Evolutionary conservation across 2,888 invertebrate genomes (phyloP).

Genomic region (Uloborus plumipes): DNA sequence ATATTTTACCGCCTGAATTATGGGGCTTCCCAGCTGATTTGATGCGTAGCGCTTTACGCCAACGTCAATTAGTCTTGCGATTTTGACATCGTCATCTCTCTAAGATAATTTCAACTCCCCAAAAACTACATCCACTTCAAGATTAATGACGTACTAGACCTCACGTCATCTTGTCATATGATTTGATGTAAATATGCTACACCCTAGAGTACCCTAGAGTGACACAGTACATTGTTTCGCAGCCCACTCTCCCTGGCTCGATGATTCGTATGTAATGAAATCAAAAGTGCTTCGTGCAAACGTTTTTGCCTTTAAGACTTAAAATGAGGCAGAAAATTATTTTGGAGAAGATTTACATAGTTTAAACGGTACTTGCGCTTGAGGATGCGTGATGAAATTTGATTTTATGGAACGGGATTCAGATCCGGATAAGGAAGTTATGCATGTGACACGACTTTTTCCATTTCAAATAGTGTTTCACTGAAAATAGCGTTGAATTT

Average conservation of each 20-base stretch:
- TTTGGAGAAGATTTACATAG: no score
- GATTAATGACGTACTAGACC: neutral
- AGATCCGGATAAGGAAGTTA: no score
- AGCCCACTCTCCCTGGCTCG: neutral
- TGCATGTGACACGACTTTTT: no score
- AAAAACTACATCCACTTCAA: constrained; percentile 8
- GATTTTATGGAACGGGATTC: no score
- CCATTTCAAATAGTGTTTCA: no score
- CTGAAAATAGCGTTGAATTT: no score
- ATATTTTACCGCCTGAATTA: constrained; percentile 51
- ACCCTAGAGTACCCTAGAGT: neutral
- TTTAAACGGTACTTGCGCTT: no score
- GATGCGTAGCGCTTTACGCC: constrained; percentile 37
- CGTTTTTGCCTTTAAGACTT: no score
- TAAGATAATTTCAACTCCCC: constrained; percentile 42
- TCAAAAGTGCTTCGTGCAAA: neutral
- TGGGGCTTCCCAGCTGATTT: constrained; percentile 42
- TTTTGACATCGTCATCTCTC: constrained; percentile 11
- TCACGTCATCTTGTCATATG: neutral
- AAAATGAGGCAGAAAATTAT: no score
- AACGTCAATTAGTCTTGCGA: constrained; percentile 40
- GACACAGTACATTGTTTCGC: neutral
- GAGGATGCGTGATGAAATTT: no score
- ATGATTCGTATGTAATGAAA: constrained; percentile 1
- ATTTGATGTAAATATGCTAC: neutral